Evolutionary conservation across 1,140 invertebrate species (phyloP).

Genomic region (Phenacoccus solenopsis): DNA sequence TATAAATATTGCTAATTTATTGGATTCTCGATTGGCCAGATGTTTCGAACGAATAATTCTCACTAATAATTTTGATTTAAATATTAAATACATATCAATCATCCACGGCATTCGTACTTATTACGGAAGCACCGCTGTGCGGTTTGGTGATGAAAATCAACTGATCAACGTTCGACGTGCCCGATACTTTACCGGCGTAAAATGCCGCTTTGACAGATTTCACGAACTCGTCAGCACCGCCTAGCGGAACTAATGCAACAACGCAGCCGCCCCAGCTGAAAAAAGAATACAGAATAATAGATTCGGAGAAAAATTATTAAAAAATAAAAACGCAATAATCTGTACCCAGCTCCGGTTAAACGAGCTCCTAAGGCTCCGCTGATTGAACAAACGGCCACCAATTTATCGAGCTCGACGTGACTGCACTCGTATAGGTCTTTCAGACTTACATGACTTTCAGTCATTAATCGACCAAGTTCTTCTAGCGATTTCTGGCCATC

Average conservation of each 20-base stretch:
- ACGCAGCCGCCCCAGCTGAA: constrained; percentile 89
- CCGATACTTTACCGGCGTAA: constrained; percentile 34
- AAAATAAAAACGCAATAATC: constrained; percentile 18
- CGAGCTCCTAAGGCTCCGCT: constrained; percentile 66
- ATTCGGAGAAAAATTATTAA: neutral
- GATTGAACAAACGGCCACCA: constrained; percentile 63
- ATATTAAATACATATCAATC: neutral
- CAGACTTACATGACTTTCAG: constrained; percentile 74
- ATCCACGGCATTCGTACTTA: neutral
- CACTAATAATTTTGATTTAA: neutral
- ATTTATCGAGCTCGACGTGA: constrained; percentile 69
- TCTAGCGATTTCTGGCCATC: constrained; percentile 44
- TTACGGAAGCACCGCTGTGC: neutral
- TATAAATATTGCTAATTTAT: too few species aligned
- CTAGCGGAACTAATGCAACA: constrained; percentile 64
- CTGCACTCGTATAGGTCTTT: constrained; percentile 85
- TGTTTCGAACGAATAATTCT: too few species aligned
- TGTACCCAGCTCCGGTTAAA: constrained; percentile 82
- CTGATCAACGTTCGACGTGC: neutral
- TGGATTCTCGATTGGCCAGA: too few species aligned
- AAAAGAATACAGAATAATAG: constrained; percentile 19
- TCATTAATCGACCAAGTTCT: constrained; percentile 72
- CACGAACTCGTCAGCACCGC: constrained; percentile 55
- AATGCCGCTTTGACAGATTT: constrained; percentile 54
- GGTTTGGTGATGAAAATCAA: constrained; percentile 5